These are phyloP conservation scores for Colossoma macropomum DNA, from an alignment of 2,113 vertebrate genomes.

Conservation along the genomic window DNA sequence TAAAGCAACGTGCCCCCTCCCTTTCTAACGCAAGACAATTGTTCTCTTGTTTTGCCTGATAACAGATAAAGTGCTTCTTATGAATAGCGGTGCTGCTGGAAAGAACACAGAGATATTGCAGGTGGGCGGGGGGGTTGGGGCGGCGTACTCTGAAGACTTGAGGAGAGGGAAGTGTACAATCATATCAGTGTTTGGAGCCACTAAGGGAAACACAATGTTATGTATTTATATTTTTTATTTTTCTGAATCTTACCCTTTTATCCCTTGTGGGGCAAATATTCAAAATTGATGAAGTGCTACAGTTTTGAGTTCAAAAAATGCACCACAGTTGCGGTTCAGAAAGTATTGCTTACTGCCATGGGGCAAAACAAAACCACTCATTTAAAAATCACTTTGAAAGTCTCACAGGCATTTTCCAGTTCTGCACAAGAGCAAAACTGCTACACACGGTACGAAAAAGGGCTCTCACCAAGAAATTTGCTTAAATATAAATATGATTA, in stretches of 20 bases:
- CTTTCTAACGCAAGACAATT: slow-evolving; percentile 69
- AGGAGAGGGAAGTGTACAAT: not conserved
- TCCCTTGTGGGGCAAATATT: not conserved
- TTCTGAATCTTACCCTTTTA: not conserved
- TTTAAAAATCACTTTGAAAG: not conserved
- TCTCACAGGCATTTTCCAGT: not conserved
- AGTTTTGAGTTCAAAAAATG: not conserved
- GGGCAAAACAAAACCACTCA: not conserved
- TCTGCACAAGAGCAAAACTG: not conserved
- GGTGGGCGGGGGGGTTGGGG: not conserved
- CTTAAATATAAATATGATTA: not conserved
- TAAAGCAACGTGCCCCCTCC: slow-evolving; percentile 58
- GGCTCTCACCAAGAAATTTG: not conserved
- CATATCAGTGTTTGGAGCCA: slow-evolving; percentile 3
- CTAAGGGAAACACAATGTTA: not conserved
- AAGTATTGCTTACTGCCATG: not conserved
- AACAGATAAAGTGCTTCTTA: slow-evolving; percentile 69
- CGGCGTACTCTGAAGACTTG: not conserved
- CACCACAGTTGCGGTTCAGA: not conserved
- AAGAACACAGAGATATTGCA: not conserved
- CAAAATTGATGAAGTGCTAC: not conserved
- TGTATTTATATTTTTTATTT: slow-evolving; percentile 11
- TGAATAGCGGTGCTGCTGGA: slow-evolving; percentile 47
- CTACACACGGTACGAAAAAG: not conserved
- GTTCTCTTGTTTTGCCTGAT: slow-evolving; percentile 62